Evolutionary conservation across 2,797 vertebrate genomes (phyloP).

Genomic region (Pyrocephalus nanus): DNA sequence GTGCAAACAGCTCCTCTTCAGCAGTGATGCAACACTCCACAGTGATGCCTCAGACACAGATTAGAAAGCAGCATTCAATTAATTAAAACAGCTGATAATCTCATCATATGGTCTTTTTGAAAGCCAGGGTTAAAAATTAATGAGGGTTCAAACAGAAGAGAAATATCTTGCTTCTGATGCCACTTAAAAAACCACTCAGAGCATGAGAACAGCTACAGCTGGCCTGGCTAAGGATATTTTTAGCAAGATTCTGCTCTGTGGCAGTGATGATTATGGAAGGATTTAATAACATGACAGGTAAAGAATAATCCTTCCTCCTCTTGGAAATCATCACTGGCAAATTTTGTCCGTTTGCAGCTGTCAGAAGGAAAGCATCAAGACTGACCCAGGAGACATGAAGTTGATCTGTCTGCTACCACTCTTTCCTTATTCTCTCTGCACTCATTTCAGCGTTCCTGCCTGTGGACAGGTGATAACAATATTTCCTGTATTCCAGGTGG

Average conservation of each 20-base stretch:
- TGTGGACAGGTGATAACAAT: slow-evolving; percentile 4
- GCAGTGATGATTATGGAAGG: neutral
- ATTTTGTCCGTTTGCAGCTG: neutral
- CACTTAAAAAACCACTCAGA: neutral
- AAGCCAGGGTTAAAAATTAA: neutral
- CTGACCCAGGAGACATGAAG: neutral
- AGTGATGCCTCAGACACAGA: neutral
- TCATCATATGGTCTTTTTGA: neutral
- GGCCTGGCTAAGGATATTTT: neutral
- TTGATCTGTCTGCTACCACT: neutral
- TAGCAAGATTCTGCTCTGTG: neutral
- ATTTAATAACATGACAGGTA: slow-evolving; percentile 34
- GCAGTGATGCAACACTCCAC: fast-evolving
- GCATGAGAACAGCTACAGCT: neutral
- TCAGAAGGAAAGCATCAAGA: neutral
- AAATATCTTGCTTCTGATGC: neutral
- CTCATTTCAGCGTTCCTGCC: neutral
- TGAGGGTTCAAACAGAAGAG: neutral
- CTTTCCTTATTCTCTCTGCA: neutral
- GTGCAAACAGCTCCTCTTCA: fast-evolving
- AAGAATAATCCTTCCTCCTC: slow-evolving; percentile 22
- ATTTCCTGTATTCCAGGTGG: neutral
- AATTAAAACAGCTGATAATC: neutral
- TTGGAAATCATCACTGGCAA: neutral
- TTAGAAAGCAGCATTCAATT: neutral